Base-by-base conservation (phyloP, 2,113 vertebrate genomes). In the Atractosteus spatula region DNA sequence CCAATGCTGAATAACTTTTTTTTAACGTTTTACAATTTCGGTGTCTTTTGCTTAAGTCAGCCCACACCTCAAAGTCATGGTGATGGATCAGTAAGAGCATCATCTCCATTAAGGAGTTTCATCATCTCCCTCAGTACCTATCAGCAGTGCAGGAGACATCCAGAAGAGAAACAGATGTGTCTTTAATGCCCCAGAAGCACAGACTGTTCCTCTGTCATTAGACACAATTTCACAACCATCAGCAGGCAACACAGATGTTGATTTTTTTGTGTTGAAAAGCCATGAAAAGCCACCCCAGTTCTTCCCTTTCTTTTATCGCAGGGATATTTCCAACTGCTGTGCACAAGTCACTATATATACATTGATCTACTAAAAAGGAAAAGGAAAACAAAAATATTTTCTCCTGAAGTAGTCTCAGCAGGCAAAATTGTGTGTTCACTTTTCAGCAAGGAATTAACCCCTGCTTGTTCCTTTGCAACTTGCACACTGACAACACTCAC, bases 161-260 rank as follows among this genome's bases (percentile, higher is more conserved):
- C 57, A 61, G 44, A 17, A 44, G 17, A 29, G 17, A 69, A 55
- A 57, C 75, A 81, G 67, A 76, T 72, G 66, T 66, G 69, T 47
- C 63, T 54, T 59, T 57, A 69, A 74, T 17, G 56, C 71, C 74
- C 47, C 8, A 72, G 66, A 57, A 67, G 71, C 29, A 76, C 72
- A 74, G 66, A 67, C 14, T 56, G 66, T 29, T 64, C 1, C 47
- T 2, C 16, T 54, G n/a, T 76, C 70, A 72, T 76, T 66, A 76
- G 74, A 61, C 59, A 74, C 62, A 57, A 75, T 66, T 62, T 66
- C 63, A 64, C 66, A 61, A 51, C 68, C 62, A 42, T 55, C 66
- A 74, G 74, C 63, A 71, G 61, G 17, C 17, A 29, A 29, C 17
- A 29, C 17, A 29, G 1, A 29, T 29, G 17, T 29, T 29, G 17